Evolutionary conservation across 1,140 invertebrate species (phyloP).

Genomic region (Teleopsis dalmanni): DNA sequence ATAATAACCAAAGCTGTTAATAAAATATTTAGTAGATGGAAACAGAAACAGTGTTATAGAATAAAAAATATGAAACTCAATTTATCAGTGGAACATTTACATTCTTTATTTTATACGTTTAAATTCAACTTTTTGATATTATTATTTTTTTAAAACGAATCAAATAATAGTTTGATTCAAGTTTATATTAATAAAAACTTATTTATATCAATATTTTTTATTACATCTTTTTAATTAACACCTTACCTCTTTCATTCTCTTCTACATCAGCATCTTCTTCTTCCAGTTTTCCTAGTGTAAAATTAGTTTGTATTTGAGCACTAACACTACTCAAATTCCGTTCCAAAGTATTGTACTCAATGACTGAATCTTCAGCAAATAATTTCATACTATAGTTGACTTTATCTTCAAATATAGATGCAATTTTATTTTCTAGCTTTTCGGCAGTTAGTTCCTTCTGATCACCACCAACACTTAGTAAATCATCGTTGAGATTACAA

Average conservation of each 20-base stretch:
- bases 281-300: constrained; percentile 19
- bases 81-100: too few species aligned
- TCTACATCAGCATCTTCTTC: constrained; percentile 21
- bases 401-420: constrained; percentile 40
- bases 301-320: constrained; percentile 16
- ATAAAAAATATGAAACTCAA: too few species aligned
- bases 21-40: too few species aligned
- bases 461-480: constrained; percentile 17
- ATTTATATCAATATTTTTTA: neutral
- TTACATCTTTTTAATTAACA: neutral
- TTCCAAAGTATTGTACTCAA: constrained; percentile 20
- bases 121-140: too few species aligned
- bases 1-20: too few species aligned
- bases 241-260: constrained; percentile 32
- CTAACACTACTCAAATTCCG: constrained; percentile 24
- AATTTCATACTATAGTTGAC: constrained; percentile 39
- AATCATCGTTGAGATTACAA: constrained; percentile 34
- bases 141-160: too few species aligned
- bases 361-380: constrained; percentile 30
- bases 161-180: too few species aligned
- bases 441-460: constrained; percentile 11
- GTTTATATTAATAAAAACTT: too few species aligned
- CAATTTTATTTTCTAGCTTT: constrained; percentile 35
- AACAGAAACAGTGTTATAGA: too few species aligned
- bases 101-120: too few species aligned